Base-by-base conservation (phyloP, 2,113 vertebrate genomes). In the Nycticorax nycticorax region DNA sequence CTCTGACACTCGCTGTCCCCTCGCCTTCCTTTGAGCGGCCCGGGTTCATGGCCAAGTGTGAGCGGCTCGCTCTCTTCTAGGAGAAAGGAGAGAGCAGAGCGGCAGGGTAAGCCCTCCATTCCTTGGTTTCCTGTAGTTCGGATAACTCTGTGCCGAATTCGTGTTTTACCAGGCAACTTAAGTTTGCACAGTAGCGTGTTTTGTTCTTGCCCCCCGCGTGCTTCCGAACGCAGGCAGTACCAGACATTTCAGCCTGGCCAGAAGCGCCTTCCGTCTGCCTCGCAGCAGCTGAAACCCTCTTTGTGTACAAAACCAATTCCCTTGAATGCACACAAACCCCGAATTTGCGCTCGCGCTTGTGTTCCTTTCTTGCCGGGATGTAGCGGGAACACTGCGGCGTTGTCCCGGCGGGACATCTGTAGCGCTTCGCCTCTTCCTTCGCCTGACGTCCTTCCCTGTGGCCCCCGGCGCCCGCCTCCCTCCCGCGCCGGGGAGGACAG, bases 191-290 rank as follows among this genome's bases (percentile, higher is more conserved):
- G 93, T 94, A 81, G 89, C 62, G 79, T 55, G 56, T 95, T 95
- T 97, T 94, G 80, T 78, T 95, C 94, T 47, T 87, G 88, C 77
- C 91, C 80, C 26, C 14, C 9, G 28, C 62, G 10, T 4, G 64
- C 85, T 94, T 94, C 76, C 14, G 23, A 88, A 75, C 7, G 15
- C 88, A n/a, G 83, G 76, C 93, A 66, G 75, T 73, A 93, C 87
- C 85, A 86, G 95, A 89, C 96, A 78, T 95, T 68, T 96, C 82
- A 59, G 76, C 3, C 28, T 18, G 14, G 57, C 87, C 91, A 95
- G 88, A 71, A 91, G 83, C 20, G 52, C 89, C 87, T 88, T 83
- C 91, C 92, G 68, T 95, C 90, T 96, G 96, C 89, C 88, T 33
- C 18, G 17, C 90, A 84, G 87, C 92, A 75, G 39, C 39, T 88